Evolutionary conservation across 2,888 invertebrate species (phyloP).

Genomic region (Pseudococcus viburni): DNA sequence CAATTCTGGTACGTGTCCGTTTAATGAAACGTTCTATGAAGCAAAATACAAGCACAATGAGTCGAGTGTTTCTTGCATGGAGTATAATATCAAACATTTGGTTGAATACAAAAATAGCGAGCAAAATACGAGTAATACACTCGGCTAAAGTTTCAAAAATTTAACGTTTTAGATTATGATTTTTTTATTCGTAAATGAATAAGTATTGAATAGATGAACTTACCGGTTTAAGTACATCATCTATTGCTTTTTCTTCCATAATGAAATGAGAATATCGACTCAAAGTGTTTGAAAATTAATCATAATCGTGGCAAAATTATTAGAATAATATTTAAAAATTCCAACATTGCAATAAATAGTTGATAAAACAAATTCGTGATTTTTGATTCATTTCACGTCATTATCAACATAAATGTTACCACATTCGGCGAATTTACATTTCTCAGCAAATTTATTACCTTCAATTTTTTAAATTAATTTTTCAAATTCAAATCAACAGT

Average conservation of each 20-base stretch:
- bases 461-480: not conserved
- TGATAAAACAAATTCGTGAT: slow-evolving; percentile 37
- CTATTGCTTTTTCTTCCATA: slow-evolving; percentile 3
- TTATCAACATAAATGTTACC: slow-evolving; percentile 10
- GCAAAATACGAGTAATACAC: too few relatives aligned
- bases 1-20: slow-evolving; percentile 42
- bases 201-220: not conserved
- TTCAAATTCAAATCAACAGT: too few relatives aligned
- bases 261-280: not conserved
- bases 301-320: slow-evolving; percentile 59
- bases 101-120: too few relatives aligned
- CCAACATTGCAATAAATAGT: slow-evolving; percentile 8
- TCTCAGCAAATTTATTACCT: not conserved
- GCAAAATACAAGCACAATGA: not conserved
- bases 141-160: too few relatives aligned
- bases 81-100: too few relatives aligned
- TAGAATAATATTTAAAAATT: slow-evolving; percentile 24
- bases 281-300: not conserved
- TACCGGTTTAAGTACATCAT: slow-evolving; percentile 30
- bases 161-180: too few relatives aligned
- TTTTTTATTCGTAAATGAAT: too few relatives aligned
- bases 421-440: not conserved
- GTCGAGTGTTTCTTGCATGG: too few relatives aligned
- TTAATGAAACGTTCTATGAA: slow-evolving; percentile 11
- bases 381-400: not conserved